Base-by-base conservation (phyloP, 2,888 invertebrate genomes). In the Ditula angustiorana region DNA sequence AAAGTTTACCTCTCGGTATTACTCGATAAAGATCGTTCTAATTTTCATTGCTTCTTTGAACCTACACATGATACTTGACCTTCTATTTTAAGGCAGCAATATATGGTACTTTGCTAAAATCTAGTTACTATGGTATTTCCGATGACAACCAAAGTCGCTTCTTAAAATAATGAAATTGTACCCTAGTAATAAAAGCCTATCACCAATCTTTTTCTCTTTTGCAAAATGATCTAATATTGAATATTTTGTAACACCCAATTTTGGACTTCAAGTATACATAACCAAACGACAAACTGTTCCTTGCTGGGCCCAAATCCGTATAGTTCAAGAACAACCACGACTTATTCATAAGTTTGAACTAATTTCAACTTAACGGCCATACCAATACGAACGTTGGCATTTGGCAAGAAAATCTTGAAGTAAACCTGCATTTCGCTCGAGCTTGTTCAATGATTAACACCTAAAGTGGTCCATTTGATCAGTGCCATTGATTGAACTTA, bases 371-470 rank as follows among this genome's bases (percentile, higher is more conserved):
- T 16, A 26, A 47, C 7, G 2, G 5, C 13, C 1, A 26, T 26
- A 47, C 2, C n/a, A 26, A 46, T 26, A 19, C 21, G 16, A 2
- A 30, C 28, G 50, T 50, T 5, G 2, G 21, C 13, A 13, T 16
- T 2, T 23, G 10, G 8, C 33, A 19, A 35, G 11, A 23, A 23
- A 26, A 52, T 50, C 26, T 16, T 24, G 19, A 5, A 19, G 50
- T 19, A 53, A 53, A 33, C 16, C 49, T 41, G 44, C 30, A 53
- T 24, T 60, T 55, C 47, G 37, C 41, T 41, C n/a, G 53, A 26
- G 61, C 69, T 73, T 70, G 77, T 76, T 74, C 80, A 84, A 81
- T 83, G 78, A 86, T 86, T 84, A 86, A 86, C 84, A 80, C 83
- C 77, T 70, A 58, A 80, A 82, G 76, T 80, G 75, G 78, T 79